Base-by-base conservation (phyloP, 2,888 invertebrate species). In the Macropis europaea region DNA sequence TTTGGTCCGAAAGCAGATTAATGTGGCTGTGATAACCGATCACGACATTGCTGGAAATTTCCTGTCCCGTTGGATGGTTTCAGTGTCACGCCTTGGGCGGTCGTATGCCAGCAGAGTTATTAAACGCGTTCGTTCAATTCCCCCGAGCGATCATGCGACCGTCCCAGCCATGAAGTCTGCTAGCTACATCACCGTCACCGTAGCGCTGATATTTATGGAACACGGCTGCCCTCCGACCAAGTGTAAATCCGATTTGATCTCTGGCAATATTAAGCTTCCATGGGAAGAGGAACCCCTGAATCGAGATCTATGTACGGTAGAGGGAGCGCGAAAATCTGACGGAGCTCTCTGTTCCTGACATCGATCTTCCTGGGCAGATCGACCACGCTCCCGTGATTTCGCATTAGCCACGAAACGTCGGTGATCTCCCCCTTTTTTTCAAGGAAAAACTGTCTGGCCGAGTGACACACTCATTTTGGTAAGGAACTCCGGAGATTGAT, bases 91-190 rank as follows among this genome's bases (percentile, higher is more conserved):
- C 81, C 73, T 64, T 61, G 67, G 74, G 81, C 79, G 71, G 79
- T 74, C 67, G 74, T 70, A 77, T 73, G 69, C 81, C 67, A 68
- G 59, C 78, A 73, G 75, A 83, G 81, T 86, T 85, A 86, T 86
- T 86, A 84, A 85, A 80, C 81, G 82, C 67, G 81, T 86, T 85
- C 83, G 80, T 81, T 82, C 82, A 84, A 85, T 86, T 85, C 86
- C 85, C 87, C 50, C 68, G 69, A 79, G 87, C 82, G 75, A 82
- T 81, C 71, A n/a, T n/a, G n/a, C n/a, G 63, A 69, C 79, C 77
- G 71, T 73, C 67, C 63, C 66, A 68, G 74, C 40, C 30, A 67
- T 47, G 48, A 57, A 72, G 70, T 56, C 67, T 52, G 61, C 74
- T 50, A 68, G 61, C 74, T 50, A 68, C 73, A 71, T 77, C 77